These are phyloP conservation scores for Rhyacophila evoluta DNA, from an alignment of 2,888 invertebrate genomes.

Conservation along the genomic window DNA sequence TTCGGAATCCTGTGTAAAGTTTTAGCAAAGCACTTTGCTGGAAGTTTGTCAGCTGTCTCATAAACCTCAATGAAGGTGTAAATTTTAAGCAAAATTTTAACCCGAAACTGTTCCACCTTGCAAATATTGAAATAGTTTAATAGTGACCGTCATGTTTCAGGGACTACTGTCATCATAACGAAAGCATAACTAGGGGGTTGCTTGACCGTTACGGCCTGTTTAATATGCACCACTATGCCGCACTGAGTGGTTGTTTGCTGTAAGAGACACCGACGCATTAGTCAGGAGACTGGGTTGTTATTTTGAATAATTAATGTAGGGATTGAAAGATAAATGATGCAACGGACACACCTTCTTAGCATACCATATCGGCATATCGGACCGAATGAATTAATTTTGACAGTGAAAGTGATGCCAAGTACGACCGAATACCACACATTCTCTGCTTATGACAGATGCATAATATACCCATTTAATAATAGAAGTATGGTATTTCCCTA, in stretches of 20 bases:
- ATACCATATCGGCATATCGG: too few species aligned
- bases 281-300: conserved; percentile 51
- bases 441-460: conserved; percentile 13
- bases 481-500: too few species aligned
- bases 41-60: neutral
- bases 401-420: neutral
- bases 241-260: conserved; percentile 39
- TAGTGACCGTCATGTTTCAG: conserved; percentile 7
- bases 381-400: neutral
- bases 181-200: conserved; percentile 31
- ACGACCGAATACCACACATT: neutral
- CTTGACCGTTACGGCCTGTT: conserved; percentile 43
- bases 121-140: conserved; percentile 4
- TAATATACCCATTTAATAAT: neutral
- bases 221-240: conserved; percentile 51
- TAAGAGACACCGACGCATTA: conserved; percentile 52
- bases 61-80: neutral
- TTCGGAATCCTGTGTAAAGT: too few species aligned
- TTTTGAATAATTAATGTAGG: conserved; percentile 55
- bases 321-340: conserved; percentile 53
- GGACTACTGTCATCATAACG: conserved; percentile 7
- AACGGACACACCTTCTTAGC: conserved; percentile 9
- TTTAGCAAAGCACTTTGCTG: neutral
- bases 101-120: neutral
- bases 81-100: neutral